Evolutionary conservation across 1,140 invertebrate genomes (phyloP), one percentile per base, ranked within the genome.

Genomic region (Ostrea edulis): DNA sequence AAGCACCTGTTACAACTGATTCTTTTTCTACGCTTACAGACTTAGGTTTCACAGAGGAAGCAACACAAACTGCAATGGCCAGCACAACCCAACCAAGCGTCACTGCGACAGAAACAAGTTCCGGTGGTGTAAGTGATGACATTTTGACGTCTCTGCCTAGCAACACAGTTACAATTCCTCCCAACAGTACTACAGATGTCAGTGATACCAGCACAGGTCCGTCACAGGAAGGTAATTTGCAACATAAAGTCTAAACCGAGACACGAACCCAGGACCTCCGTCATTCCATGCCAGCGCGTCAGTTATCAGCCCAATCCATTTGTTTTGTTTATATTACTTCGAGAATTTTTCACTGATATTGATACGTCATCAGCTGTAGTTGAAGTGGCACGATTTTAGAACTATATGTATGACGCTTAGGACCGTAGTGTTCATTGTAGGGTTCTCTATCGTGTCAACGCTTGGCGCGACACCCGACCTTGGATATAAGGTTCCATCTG

Each of bases 21-120:
- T 77, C 29, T 77, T 35, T 77, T 77, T 77, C 29, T 29, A 77
- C 29, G 68, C 68, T 77, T 77, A 35, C 68, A 77, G 68, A 77
- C 68, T 77, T 35, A 8, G 29, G 9, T 17, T 35, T 14, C 22
- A 29, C 29, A 4, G 68, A 17, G 29, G 68, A 11, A 77, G 12
- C 68, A 77, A 29, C 68, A 77, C 8, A 77, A 77, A 25, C 8
- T 25, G 35, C 68, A 12, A 77, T 44, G 5, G 5, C 35, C 5
- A 44, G 35, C 35, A 44, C 68, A 35, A 9, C 4, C 29, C 22
- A 14, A 17, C 12, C 14, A 22, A 77, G 68, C 29, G 29, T 25
- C 68, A 35, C 25, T 7, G 55, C 55, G 17, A 62, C 55, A 62
- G 55, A 62, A 29, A 12, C 68, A 14, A 35, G 9, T 77, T 77